Evolutionary conservation across 2,113 vertebrate genomes (phyloP).

Genomic region (Semnopithecus entellus): DNA sequence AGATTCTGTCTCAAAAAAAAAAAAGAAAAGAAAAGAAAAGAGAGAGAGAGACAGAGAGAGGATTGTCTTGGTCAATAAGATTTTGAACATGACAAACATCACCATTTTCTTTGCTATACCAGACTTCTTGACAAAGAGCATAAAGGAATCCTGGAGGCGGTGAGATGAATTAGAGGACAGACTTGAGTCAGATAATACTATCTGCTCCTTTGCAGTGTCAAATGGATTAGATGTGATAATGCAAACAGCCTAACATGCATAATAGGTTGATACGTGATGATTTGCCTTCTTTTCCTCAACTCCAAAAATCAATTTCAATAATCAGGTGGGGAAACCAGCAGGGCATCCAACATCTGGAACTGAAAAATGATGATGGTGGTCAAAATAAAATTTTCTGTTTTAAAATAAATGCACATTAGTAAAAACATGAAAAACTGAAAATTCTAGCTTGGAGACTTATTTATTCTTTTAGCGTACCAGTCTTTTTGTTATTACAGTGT

Average conservation of each 20-base stretch:
- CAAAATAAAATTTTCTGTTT: not conserved
- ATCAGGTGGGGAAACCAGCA: not conserved
- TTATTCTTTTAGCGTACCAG: not conserved
- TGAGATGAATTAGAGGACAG: not conserved
- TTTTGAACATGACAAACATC: not conserved
- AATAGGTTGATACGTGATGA: not conserved
- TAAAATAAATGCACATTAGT: not conserved
- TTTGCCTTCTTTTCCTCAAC: not conserved
- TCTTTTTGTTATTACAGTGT: not conserved
- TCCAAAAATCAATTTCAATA: not conserved
- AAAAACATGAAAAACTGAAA: not conserved
- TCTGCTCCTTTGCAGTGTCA: fast-evolving
- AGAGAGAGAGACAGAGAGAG: not conserved
- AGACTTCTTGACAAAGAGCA: not conserved
- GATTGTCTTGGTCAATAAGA: not conserved
- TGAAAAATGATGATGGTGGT: not conserved
- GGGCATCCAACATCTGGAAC: not conserved
- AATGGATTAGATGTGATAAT: no score
- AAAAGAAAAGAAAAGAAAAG: no score
- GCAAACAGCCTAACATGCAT: not conserved
- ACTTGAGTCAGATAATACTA: not conserved
- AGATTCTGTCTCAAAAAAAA: no score
- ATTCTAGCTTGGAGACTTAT: not conserved
- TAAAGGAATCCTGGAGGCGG: not conserved
- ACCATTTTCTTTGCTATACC: not conserved